Percentiles rank a stretch among this genome's conserved stretches.
phyloP scores from a whole-genome alignment of 1,140 invertebrate genomes.

The Drosophila azteca region DNA sequence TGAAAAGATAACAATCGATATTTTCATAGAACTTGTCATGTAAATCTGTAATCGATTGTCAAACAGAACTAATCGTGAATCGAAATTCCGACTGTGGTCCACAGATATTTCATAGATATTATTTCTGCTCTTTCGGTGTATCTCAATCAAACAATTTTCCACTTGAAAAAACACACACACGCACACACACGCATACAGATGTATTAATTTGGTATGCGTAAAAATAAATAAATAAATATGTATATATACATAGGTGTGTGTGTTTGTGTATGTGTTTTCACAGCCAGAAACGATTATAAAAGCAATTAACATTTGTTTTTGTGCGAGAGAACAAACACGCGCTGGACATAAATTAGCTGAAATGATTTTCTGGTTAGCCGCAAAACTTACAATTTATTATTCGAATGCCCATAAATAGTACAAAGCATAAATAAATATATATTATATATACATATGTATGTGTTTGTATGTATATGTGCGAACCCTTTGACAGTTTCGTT shows the following conservation, averaged over 20 bases:
- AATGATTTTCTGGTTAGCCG: constrained; percentile 67
- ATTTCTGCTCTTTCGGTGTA: too few relatives aligned
- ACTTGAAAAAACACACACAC: too few relatives aligned
- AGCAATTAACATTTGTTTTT: constrained; percentile 56
- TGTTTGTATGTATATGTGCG: constrained; percentile 2
- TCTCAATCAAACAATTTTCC: too few relatives aligned
- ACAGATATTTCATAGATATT: too few relatives aligned
- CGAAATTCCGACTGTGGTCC: too few relatives aligned
- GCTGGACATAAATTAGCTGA: constrained; percentile 67
- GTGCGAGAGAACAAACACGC: constrained; percentile 4
- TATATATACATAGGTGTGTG: not conserved
- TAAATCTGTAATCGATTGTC: too few relatives aligned
- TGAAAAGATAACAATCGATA: too few relatives aligned
- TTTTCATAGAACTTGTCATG: too few relatives aligned
- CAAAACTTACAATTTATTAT: constrained; percentile 71
- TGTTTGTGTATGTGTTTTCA: not conserved
- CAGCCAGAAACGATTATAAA: constrained; percentile 55
- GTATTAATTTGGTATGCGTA: too few relatives aligned
- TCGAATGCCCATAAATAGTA: constrained; percentile 20
- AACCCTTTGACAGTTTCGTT: constrained; percentile 29
- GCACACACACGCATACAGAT: too few relatives aligned
- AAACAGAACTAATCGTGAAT: too few relatives aligned
- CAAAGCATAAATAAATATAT: constrained; percentile 18
- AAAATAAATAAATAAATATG: constrained; percentile 42
- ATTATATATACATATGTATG: constrained; percentile 2